Conservation (phyloP, 2,113 vertebrate genomes). For the Tupaia chinensis region DNA sequence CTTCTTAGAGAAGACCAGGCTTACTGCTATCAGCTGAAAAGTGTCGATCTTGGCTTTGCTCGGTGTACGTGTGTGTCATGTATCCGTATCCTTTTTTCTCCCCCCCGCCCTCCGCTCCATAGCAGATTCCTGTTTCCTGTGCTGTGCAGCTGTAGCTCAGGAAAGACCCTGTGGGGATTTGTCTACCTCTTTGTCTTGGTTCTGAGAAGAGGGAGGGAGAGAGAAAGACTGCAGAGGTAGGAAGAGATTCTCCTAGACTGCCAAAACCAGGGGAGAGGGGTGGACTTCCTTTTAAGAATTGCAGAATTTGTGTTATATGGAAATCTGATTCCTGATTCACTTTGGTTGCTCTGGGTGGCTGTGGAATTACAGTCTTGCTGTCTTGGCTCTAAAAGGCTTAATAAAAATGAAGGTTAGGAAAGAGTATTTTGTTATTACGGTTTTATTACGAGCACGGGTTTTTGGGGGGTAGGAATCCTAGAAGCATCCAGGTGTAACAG, state of each 20-base stretch:
- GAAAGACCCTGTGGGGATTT: conserved; percentile 86
- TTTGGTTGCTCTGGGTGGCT: conserved; percentile 48
- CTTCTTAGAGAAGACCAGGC: conserved; percentile 53
- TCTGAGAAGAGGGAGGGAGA: conserved; percentile 81
- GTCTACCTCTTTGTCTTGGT: conserved; percentile 87
- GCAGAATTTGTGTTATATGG: conserved; percentile 58
- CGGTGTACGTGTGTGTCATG: neutral
- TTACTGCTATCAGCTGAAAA: conserved; percentile 50
- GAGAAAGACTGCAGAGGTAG: conserved; percentile 84
- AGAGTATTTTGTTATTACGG: conserved; percentile 32
- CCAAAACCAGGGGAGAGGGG: conserved; percentile 57
- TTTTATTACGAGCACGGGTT: conserved; percentile 57
- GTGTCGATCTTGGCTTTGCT: conserved; percentile 37
- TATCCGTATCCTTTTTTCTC: conserved; percentile 8
- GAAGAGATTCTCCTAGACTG: conserved; percentile 75
- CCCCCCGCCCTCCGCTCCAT: conserved; percentile 58
- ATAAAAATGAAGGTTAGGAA: conserved; percentile 65
- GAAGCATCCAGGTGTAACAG: conserved; percentile 49
- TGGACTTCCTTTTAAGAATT: conserved; percentile 69
- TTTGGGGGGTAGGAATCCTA: neutral
- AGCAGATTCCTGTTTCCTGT: conserved; percentile 84
- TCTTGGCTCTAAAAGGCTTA: conserved; percentile 42
- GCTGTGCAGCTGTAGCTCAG: conserved; percentile 85
- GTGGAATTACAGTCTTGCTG: conserved; percentile 39
- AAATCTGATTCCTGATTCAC: conserved; percentile 56